Conservation (phyloP, 35 echinoderm and acorn worm genomes). For the Ptychodera flava region DNA sequence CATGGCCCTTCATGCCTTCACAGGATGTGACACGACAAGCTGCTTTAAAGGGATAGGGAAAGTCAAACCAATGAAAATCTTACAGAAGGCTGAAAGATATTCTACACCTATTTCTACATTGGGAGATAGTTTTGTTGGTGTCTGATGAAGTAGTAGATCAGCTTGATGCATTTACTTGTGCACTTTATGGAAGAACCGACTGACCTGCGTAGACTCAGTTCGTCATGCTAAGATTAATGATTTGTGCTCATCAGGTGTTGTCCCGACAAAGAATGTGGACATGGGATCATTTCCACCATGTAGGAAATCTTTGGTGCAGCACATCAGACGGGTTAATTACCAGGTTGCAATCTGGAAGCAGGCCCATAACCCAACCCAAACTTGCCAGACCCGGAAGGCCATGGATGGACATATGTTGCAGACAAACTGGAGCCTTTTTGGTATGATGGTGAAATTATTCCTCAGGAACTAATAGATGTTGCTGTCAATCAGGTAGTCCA, state of each 20-base stretch:
- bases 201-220: neutral
- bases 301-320: neutral
- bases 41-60: neutral
- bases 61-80: constrained; percentile 4
- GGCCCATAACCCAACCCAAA: constrained; percentile 9
- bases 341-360: constrained; percentile 26
- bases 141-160: constrained; percentile 3
- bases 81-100: constrained; percentile 4
- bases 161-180: constrained; percentile 21
- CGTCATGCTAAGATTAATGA: too few species aligned
- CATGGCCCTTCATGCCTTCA: constrained; percentile 18
- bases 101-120: neutral
- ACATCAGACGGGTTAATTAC: constrained; percentile 22
- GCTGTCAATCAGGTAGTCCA: too few species aligned
- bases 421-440: too few species aligned
- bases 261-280: constrained; percentile 26
- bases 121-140: neutral
- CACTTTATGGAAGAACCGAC: constrained; percentile 20
- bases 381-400: too few species aligned
- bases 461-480: too few species aligned
- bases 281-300: constrained; percentile 3
- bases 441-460: too few species aligned
- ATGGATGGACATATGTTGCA: too few species aligned
- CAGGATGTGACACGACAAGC: constrained; percentile 13
- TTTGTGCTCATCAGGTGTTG: too few species aligned